These are phyloP conservation scores for Belgica antarctica DNA, from an alignment of 2,888 invertebrate genomes.

Conservation along the genomic window DNA sequence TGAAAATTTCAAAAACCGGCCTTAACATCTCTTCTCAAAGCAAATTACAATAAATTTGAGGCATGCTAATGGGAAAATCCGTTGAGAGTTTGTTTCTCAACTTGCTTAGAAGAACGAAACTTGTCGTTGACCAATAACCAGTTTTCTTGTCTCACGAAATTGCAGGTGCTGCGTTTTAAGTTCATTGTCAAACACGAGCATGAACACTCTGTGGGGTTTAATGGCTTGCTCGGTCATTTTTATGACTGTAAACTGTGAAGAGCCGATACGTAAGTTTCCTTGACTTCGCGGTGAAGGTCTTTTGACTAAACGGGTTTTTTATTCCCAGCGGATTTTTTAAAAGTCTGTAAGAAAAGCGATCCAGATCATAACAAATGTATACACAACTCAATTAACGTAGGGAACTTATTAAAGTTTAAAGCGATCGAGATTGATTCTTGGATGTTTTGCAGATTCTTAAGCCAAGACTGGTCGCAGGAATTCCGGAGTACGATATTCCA, in stretches of 20 bases:
- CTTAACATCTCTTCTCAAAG: no score
- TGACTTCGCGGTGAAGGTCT: background rate
- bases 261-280: conserved; percentile 37
- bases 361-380: conserved; percentile 18
- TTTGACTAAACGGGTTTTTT: background rate
- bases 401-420: no score
- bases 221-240: background rate
- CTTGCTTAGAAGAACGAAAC: no score
- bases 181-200: background rate
- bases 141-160: background rate
- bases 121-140: no score
- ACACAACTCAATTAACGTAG: conserved; percentile 10
- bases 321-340: conserved; percentile 34
- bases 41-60: no score
- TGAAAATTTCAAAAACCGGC: no score
- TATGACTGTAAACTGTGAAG: conserved; percentile 7
- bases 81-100: no score
- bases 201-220: background rate
- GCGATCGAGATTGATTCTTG: no score
- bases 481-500: conserved; percentile 32
- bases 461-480: conserved; percentile 6
- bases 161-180: conserved; percentile 17
- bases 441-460: no score
- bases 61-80: no score
- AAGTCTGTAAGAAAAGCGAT: conserved; percentile 28